Percentiles rank a stretch among this genome's conserved stretches.
These are phyloP conservation scores for Chromis chromis DNA, from an alignment of 2,797 vertebrate species.

Conservation along the genomic window DNA sequence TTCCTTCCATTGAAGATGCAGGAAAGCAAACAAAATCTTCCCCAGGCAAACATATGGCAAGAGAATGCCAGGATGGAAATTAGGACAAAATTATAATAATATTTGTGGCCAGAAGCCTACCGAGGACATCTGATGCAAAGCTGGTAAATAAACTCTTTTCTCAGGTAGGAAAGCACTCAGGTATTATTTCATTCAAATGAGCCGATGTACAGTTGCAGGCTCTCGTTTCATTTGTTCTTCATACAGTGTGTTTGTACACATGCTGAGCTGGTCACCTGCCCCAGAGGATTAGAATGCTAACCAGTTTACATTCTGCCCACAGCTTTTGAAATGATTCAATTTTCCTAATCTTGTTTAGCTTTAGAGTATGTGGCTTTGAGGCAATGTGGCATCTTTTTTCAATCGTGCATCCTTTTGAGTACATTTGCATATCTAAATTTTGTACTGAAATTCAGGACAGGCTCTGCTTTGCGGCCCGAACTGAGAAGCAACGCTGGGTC, in stretches of 20 bases:
- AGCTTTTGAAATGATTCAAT: slow-evolving; percentile 89
- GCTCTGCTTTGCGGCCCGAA: slow-evolving; percentile 77
- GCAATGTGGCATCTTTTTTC: slow-evolving; percentile 85
- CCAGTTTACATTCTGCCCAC: slow-evolving; percentile 88
- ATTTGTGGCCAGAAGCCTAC: slow-evolving; percentile 59
- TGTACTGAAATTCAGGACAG: slow-evolving; percentile 82
- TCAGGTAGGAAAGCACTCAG: slow-evolving; percentile 57
- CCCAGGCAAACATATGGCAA: slow-evolving; percentile 70
- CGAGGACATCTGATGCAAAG: slow-evolving; percentile 63
- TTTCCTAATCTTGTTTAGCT: slow-evolving; percentile 91
- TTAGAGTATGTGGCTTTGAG: slow-evolving; percentile 87
- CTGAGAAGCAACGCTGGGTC: slow-evolving; percentile 76
- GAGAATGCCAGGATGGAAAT: slow-evolving; percentile 68
- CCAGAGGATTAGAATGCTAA: slow-evolving; percentile 84
- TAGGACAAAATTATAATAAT: slow-evolving; percentile 60
- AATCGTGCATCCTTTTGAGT: slow-evolving; percentile 80
- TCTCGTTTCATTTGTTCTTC: slow-evolving; percentile 71
- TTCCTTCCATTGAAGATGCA: slow-evolving; percentile 48
- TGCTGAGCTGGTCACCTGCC: slow-evolving; percentile 83
- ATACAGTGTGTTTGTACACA: slow-evolving; percentile 79
- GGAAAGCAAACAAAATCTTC: slow-evolving; percentile 63
- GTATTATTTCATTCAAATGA: slow-evolving; percentile 75
- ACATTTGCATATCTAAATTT: slow-evolving; percentile 87
- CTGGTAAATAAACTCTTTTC: slow-evolving; percentile 68
- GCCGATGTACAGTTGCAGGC: slow-evolving; percentile 59